Conservation (phyloP, 2,113 vertebrate genomes). For the Protobothrops flavoviridis region DNA sequence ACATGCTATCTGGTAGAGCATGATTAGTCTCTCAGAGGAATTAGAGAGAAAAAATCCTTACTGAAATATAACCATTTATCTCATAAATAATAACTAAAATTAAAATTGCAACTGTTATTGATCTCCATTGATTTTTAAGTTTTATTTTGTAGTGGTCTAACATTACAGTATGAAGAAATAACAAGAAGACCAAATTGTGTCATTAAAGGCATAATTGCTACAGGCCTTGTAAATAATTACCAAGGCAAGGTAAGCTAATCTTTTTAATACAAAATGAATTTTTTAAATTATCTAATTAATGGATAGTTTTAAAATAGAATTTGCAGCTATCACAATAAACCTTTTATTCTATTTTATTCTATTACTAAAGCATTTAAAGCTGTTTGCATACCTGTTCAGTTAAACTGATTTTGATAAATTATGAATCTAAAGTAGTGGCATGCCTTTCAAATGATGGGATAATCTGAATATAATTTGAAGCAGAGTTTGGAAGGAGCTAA, state of each 20-base stretch:
- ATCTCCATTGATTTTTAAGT: slow-evolving; percentile 15
- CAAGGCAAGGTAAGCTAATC: slow-evolving; percentile 78
- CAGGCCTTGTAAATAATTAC: slow-evolving; percentile 75
- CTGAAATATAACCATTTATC: neutral
- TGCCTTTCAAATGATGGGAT: neutral
- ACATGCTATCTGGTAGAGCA: neutral
- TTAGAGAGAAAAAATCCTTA: neutral
- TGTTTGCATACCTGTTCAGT: neutral
- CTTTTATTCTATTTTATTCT: neutral
- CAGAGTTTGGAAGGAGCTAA: neutral
- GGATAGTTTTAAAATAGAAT: neutral
- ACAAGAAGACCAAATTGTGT: slow-evolving; percentile 61
- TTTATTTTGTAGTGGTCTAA: slow-evolving; percentile 75
- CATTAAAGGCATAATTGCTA: slow-evolving; percentile 79
- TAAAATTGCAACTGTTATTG: neutral
- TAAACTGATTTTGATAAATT: neutral
- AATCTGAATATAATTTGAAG: neutral
- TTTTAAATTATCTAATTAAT: neutral
- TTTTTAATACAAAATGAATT: slow-evolving; percentile 15
- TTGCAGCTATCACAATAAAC: neutral
- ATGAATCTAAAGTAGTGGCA: neutral
- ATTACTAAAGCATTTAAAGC: neutral
- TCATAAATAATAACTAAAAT: neutral
- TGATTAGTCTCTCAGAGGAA: neutral
- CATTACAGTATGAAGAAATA: slow-evolving; percentile 72